phyloP scores from a whole-genome alignment of 2,797 vertebrate species.

The Hipposideros larvatus region DNA sequence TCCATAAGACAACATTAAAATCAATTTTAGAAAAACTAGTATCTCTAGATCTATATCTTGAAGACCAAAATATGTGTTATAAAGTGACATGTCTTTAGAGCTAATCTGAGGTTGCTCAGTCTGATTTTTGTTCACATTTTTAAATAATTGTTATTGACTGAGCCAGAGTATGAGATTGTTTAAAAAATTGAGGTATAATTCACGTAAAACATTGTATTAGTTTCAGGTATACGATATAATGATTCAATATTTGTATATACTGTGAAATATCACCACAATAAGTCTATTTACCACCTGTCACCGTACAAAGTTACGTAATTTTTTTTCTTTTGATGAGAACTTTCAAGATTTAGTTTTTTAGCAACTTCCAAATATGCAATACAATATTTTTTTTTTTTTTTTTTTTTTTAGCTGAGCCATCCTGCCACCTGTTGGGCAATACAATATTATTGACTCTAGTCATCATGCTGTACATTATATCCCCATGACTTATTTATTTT shows the following conservation, averaged over 20 bases:
- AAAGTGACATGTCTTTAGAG: background rate
- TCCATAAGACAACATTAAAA: background rate
- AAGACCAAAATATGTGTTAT: constrained; percentile 49
- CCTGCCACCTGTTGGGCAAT: no score
- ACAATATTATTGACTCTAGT: background rate
- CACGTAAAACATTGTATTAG: background rate
- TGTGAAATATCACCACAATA: background rate
- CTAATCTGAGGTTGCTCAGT: background rate
- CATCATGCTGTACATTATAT: background rate
- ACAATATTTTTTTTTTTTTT: background rate
- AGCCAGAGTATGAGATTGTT: no score
- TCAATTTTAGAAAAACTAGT: background rate
- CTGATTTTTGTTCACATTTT: constrained; percentile 22
- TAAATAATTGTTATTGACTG: constrained; percentile 1
- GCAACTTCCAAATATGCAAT: background rate
- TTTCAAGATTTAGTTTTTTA: background rate
- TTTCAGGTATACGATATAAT: background rate
- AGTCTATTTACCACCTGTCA: background rate
- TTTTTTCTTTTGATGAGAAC: background rate
- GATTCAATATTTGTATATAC: background rate
- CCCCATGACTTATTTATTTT: background rate
- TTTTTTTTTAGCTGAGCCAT: no score
- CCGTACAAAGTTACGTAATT: background rate
- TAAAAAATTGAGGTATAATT: background rate
- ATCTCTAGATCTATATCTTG: background rate